Evolutionary conservation across 1,140 invertebrate species (phyloP).

Genomic region (Drosophila tristis): DNA sequence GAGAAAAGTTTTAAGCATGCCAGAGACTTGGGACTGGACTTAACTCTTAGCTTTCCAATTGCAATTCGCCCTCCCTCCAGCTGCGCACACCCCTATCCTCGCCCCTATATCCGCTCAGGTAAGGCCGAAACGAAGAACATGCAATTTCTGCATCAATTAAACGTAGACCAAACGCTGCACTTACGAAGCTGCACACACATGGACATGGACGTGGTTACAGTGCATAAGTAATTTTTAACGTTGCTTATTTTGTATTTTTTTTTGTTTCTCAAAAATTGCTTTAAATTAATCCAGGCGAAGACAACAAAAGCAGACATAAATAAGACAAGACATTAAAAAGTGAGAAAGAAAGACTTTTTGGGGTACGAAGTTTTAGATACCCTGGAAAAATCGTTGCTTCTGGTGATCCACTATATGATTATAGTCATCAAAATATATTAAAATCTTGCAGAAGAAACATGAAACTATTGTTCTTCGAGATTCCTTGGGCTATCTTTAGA

Average conservation of each 20-base stretch:
- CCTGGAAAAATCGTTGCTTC: no score
- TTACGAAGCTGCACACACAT: constrained; percentile 23
- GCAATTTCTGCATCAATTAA: constrained; percentile 81
- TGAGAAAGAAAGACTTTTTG: constrained; percentile 5
- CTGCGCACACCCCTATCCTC: neutral
- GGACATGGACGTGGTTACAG: constrained; percentile 22
- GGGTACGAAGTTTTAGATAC: neutral
- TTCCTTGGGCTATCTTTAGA: no score
- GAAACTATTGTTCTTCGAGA: no score
- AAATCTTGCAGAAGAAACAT: no score
- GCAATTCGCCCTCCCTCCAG: constrained; percentile 19
- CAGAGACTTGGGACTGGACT: constrained; percentile 24
- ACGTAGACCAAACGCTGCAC: constrained; percentile 39
- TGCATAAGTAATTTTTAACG: constrained; percentile 71
- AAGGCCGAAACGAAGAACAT: constrained; percentile 42
- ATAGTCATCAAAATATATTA: no score
- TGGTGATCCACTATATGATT: no score
- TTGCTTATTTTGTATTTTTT: constrained; percentile 15
- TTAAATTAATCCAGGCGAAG: constrained; percentile 74
- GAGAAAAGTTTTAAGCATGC: constrained; percentile 69
- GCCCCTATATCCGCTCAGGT: constrained; percentile 27
- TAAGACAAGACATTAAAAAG: constrained; percentile 69
- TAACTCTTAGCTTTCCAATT: constrained; percentile 38
- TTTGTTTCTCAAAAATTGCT: constrained; percentile 61
- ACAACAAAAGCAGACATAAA: constrained; percentile 20